phyloP scores from a whole-genome alignment of 2,113 vertebrate genomes.

The Tetrax tetrax region DNA sequence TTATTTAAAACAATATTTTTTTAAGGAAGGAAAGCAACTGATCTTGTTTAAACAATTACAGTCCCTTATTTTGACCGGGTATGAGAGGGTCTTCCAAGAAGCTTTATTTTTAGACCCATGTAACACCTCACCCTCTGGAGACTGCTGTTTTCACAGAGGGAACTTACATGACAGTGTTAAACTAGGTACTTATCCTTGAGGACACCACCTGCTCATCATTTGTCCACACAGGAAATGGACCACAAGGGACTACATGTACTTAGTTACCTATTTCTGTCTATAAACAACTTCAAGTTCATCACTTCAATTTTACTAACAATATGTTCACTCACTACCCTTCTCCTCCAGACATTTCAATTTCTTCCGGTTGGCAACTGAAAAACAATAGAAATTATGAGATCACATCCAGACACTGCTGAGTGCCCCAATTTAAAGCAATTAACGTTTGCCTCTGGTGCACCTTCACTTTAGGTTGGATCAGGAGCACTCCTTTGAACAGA shows the following conservation, averaged over 20 bases:
- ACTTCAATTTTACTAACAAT: neutral
- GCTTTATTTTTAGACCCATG: neutral
- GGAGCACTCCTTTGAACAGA: neutral
- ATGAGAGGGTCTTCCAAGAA: neutral
- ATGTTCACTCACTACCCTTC: neutral
- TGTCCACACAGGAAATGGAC: neutral
- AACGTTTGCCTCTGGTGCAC: neutral
- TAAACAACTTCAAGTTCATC: neutral
- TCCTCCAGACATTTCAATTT: neutral
- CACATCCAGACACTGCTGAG: neutral
- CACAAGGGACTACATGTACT: neutral
- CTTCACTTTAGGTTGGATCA: neutral
- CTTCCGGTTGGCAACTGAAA: neutral
- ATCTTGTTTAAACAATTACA: neutral
- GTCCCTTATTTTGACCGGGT: neutral
- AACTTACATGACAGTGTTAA: neutral
- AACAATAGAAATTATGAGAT: neutral
- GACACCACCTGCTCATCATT: neutral
- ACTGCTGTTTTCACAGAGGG: neutral
- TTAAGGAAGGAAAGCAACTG: neutral
- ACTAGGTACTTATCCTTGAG: neutral
- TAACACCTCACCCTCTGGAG: neutral
- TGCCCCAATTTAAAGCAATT: neutral
- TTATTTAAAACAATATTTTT: neutral
- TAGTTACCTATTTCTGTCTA: neutral